phyloP scores from a whole-genome alignment of 1,140 invertebrate species.

The Ectropis grisescens region DNA sequence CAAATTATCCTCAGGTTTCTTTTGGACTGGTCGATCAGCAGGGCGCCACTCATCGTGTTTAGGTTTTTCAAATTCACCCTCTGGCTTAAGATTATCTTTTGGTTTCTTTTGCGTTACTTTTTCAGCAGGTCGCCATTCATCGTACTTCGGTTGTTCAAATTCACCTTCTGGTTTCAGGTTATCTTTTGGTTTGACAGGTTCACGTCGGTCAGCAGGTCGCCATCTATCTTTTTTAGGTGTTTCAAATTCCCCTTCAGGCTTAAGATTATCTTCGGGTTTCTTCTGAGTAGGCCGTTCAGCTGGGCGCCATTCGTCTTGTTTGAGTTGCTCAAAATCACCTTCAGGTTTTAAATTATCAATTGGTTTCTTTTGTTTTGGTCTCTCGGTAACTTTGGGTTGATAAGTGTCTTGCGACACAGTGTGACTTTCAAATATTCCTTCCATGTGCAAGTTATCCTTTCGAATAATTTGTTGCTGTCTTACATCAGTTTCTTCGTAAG shows the following conservation, averaged over 20 bases:
- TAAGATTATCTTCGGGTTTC: slow-evolving; percentile 69
- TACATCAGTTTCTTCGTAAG: slow-evolving; percentile 56
- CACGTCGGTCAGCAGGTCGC: slow-evolving; percentile 69
- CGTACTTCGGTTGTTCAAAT: slow-evolving; percentile 66
- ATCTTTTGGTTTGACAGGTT: slow-evolving; percentile 59
- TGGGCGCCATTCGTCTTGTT: slow-evolving; percentile 59
- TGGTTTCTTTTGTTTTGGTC: slow-evolving; percentile 45
- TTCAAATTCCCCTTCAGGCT: slow-evolving; percentile 72
- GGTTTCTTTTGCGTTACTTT: slow-evolving; percentile 45
- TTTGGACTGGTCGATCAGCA: slow-evolving; percentile 47
- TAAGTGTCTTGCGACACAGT: slow-evolving; percentile 49
- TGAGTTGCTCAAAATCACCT: slow-evolving; percentile 70
- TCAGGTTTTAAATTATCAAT: slow-evolving; percentile 70
- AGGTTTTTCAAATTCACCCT: slow-evolving; percentile 67
- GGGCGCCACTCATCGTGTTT: slow-evolving; percentile 49
- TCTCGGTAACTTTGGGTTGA: slow-evolving; percentile 43
- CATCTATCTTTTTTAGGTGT: slow-evolving; percentile 42
- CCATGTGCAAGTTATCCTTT: slow-evolving; percentile 70
- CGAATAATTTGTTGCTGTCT: slow-evolving; percentile 60
- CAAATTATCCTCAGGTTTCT: slow-evolving; percentile 71
- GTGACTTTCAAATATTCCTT: slow-evolving; percentile 69
- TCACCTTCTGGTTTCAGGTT: slow-evolving; percentile 71
- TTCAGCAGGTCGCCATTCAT: slow-evolving; percentile 50
- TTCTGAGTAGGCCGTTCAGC: slow-evolving; percentile 59
- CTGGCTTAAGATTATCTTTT: slow-evolving; percentile 67